These are phyloP conservation scores for Cataglyphis rosenhaueri DNA, from an alignment of 2,888 invertebrate species.

Conservation along the genomic window DNA sequence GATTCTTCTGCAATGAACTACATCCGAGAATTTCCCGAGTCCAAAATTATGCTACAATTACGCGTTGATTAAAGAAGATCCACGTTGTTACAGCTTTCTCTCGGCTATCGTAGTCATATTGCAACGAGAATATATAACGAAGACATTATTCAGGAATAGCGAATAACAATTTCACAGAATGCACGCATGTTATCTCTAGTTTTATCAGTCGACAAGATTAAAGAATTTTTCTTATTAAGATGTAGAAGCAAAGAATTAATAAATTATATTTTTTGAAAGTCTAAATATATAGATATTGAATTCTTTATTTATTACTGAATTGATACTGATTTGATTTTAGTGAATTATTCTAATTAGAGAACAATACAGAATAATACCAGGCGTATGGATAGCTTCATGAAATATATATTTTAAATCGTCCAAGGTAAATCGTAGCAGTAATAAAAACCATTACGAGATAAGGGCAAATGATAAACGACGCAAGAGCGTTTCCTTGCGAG, in stretches of 20 bases:
- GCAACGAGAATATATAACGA: slow-evolving; percentile 40
- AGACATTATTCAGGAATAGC: slow-evolving; percentile 34
- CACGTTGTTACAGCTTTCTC: slow-evolving; percentile 31
- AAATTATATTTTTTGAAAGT: neutral
- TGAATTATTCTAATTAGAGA: neutral
- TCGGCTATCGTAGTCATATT: slow-evolving; percentile 21
- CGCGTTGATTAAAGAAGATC: slow-evolving; percentile 50
- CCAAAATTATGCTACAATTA: slow-evolving; percentile 47
- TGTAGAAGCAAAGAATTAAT: neutral
- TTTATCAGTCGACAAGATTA: slow-evolving; percentile 7
- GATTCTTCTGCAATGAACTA: slow-evolving; percentile 24
- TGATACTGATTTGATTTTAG: neutral
- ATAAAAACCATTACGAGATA: slow-evolving; percentile 47
- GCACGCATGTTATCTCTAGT: slow-evolving; percentile 19
- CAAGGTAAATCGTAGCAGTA: slow-evolving; percentile 27
- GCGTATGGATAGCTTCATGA: neutral
- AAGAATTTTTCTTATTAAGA: neutral
- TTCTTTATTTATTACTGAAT: neutral
- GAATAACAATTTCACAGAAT: slow-evolving; percentile 36
- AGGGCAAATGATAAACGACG: slow-evolving; percentile 45
- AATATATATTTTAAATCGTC: slow-evolving; percentile 22
- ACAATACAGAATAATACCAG: neutral
- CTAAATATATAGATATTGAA: neutral
- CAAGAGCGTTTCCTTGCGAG: slow-evolving; percentile 18
- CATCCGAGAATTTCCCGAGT: slow-evolving; percentile 23